Conservation (phyloP, 2,797 vertebrate genomes). For the Orientallactaga sibirica region DNA sequence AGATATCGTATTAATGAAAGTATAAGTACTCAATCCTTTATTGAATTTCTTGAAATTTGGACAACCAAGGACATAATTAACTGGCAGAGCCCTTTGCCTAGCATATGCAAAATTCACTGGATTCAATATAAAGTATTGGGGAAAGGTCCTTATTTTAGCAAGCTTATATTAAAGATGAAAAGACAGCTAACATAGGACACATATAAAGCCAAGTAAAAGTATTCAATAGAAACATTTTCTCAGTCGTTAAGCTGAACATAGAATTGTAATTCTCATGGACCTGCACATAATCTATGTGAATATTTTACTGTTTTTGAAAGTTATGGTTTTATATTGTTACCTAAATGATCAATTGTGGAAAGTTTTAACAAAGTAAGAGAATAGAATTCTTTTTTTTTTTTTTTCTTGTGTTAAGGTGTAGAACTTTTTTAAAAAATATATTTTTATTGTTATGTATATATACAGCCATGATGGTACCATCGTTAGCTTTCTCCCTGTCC, state of each 20-base stretch:
- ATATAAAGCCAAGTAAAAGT: neutral
- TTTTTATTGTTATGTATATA: too few relatives aligned
- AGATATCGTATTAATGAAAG: neutral
- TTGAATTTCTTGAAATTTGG: neutral
- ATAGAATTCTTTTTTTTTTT: too few relatives aligned
- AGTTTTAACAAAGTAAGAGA: neutral
- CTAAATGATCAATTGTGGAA: neutral
- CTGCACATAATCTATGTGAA: slow-evolving; percentile 2
- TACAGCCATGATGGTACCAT: too few relatives aligned
- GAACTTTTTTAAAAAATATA: too few relatives aligned
- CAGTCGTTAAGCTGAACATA: neutral
- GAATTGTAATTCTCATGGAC: neutral
- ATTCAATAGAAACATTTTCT: neutral
- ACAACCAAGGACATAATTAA: neutral
- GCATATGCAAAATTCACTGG: neutral
- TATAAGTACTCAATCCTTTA: neutral
- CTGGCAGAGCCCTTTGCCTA: neutral
- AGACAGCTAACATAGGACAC: neutral
- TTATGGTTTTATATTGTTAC: neutral
- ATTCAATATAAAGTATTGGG: neutral
- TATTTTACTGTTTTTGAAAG: neutral
- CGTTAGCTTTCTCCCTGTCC: too few relatives aligned
- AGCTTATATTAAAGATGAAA: neutral
- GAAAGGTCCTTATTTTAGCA: neutral
- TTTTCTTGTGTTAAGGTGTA: too few relatives aligned